phyloP scores from a whole-genome alignment of 2,888 invertebrate species.

The Drosophila neotestacea region DNA sequence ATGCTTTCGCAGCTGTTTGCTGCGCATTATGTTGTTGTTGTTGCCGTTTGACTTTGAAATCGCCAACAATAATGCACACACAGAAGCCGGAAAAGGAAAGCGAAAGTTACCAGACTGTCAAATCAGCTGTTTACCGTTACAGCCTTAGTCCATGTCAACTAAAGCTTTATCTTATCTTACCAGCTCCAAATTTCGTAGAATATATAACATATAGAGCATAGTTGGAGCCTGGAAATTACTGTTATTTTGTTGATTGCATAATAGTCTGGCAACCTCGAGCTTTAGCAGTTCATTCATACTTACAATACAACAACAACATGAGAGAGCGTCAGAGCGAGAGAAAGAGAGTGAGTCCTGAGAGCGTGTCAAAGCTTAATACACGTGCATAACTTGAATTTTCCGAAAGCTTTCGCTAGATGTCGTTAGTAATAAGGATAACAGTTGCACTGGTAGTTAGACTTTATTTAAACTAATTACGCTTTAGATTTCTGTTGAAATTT shows the following conservation, averaged over 20 bases:
- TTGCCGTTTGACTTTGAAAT: constrained; percentile 79
- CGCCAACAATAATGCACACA: constrained; percentile 71
- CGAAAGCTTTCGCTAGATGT: constrained; percentile 52
- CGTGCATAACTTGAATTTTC: constrained; percentile 22
- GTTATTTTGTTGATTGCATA: constrained; percentile 37
- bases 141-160: constrained; percentile 13
- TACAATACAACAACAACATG: constrained; percentile 9
- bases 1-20: constrained; percentile 67
- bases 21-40: constrained; percentile 64
- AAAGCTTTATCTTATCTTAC: background rate
- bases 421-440: constrained; percentile 12
- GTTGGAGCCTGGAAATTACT: background rate
- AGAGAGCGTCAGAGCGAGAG: constrained; percentile 20
- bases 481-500: background rate
- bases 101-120: constrained; percentile 62
- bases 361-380: constrained; percentile 39
- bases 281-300: constrained; percentile 65
- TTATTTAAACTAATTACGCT: background rate
- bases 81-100: constrained; percentile 73
- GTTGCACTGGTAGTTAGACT: background rate
- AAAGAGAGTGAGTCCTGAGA: constrained; percentile 1
- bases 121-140: constrained; percentile 16
- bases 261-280: constrained; percentile 56
- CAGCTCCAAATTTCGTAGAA: rapidly evolving
- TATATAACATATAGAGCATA: rapidly evolving